Percentiles rank a stretch among this genome's conserved stretches.
These are phyloP conservation scores for Paramormyrops kingsleyae DNA, from an alignment of 2,113 vertebrate species.

Conservation along the genomic window DNA sequence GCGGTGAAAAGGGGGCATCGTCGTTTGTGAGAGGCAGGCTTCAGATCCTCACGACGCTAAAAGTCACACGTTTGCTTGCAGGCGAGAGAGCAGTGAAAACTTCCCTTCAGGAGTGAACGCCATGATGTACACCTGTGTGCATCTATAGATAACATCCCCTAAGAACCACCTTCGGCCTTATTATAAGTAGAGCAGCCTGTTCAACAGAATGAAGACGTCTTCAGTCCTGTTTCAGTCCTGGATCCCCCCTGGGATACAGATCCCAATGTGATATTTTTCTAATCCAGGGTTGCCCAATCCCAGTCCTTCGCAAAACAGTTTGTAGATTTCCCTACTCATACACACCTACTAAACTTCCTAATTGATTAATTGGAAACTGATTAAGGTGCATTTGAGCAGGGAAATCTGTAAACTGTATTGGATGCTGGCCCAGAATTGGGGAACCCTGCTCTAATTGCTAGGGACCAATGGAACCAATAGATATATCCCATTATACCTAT, in stretches of 20 bases:
- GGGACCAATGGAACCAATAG: neutral
- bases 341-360: neutral
- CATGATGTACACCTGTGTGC: neutral
- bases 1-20: slow-evolving; percentile 5
- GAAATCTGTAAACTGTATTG: neutral
- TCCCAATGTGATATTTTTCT: neutral
- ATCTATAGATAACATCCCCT: neutral
- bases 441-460: neutral
- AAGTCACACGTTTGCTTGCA: neutral
- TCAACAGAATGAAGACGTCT: neutral
- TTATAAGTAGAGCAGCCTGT: neutral
- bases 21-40: neutral
- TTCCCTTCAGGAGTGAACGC: neutral
- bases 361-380: neutral
- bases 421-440: neutral
- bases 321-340: neutral
- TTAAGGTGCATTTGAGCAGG: neutral
- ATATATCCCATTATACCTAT: neutral
- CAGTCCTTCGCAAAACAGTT: neutral
- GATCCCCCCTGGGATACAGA: neutral
- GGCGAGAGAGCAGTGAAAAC: neutral
- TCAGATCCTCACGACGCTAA: neutral
- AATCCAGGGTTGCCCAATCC: neutral
- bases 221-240: neutral
- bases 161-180: neutral